Evolutionary conservation across 2,113 vertebrate species (phyloP), one percentile per base, ranked within the genome.

Genomic region (Marmota flaviventris): DNA sequence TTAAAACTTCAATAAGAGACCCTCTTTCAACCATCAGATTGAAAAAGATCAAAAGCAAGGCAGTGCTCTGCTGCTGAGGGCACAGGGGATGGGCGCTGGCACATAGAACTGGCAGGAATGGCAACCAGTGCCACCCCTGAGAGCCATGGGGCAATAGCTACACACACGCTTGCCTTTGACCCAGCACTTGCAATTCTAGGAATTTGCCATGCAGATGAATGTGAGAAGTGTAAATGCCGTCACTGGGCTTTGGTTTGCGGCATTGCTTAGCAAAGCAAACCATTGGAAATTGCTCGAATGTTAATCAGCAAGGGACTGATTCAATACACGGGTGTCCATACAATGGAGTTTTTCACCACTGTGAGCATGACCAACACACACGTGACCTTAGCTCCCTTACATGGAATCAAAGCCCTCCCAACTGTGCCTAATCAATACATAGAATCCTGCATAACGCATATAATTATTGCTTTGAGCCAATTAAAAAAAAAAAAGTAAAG

Each of bases 1-100:
- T 93, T 32, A 70, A 75, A 85, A 91, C 69, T 96, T 96, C 94
- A 96, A 58, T 78, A 73, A 82, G 84, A 85, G 85, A 83, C 48
- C 45, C 25, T 76, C 85, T 96, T 94, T 85, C 91, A 94, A 58
- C 83, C 37, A 45, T 78, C 48, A 72, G 51, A 56, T 61, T 86
- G 69, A 84, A 53, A 61, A 76, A 86, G 93, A 91, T 86, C 91
- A 87, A 86, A 96, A 75, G 63, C 11, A 0, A 4, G 24, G 61
- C 39, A 32, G 75, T 4, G 11, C 45, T n/a, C 24, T 11, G 51
- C 16, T 8, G 22, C 39, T 32, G 25, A 86, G 86, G 86, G 18
- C 17, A 5, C 24, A 8, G 58, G 48, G 65, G 18, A 79, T 5
- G 0, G 73, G 24, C 0, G 0, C 25, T 0, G 8, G 67, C 75